phyloP scores from a whole-genome alignment of 2,797 vertebrate species.

The Acropternis orthonyx region DNA sequence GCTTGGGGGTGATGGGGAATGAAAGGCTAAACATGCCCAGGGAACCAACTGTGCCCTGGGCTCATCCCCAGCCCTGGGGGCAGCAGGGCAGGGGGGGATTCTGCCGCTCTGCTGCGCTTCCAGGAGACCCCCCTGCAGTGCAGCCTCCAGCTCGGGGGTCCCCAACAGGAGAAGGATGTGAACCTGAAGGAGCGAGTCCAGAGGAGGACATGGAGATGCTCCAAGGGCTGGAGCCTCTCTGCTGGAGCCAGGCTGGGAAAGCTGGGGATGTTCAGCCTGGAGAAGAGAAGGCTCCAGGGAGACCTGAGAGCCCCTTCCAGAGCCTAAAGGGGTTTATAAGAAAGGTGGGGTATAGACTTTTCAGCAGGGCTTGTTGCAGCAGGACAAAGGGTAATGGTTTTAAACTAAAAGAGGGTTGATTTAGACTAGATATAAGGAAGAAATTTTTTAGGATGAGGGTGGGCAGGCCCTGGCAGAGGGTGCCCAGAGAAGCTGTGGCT shows the following conservation, averaged over 20 bases:
- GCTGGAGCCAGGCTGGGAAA: neutral
- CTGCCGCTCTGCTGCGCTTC: neutral
- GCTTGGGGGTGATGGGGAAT: neutral
- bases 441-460: neutral
- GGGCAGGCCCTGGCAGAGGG: neutral
- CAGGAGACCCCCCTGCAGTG: neutral
- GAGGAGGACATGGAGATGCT: neutral
- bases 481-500: neutral
- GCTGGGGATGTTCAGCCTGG: neutral
- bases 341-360: neutral
- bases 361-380: neutral
- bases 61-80: fast-evolving
- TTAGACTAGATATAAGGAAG: too few species aligned
- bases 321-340: fast-evolving
- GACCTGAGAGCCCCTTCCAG: neutral
- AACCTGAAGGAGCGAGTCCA: neutral
- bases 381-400: neutral
- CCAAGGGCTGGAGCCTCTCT: neutral
- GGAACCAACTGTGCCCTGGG: fast-evolving
- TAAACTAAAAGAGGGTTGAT: neutral
- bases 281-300: neutral
- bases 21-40: neutral
- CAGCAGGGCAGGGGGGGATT: neutral
- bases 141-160: neutral
- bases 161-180: fast-evolving